These are phyloP conservation scores for Antheraea pernyi DNA, from an alignment of 1,140 invertebrate genomes.

Conservation along the genomic window DNA sequence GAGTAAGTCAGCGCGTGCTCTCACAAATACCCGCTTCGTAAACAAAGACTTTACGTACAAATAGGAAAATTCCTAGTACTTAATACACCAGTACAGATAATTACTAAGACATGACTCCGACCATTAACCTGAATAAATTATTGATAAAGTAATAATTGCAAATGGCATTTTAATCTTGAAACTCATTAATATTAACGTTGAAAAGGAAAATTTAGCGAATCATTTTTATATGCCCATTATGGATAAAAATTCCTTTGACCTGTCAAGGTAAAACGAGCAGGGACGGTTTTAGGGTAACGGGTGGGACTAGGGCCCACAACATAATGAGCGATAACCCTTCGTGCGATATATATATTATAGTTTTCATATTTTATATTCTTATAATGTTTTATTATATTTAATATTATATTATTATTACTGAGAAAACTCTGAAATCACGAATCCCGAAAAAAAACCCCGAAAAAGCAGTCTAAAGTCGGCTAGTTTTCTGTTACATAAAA, in stretches of 20 bases:
- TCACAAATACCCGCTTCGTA: slow-evolving; percentile 12
- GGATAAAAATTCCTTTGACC: slow-evolving; percentile 18
- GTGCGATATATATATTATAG: no score
- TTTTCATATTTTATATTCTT: no score
- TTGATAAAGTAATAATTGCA: slow-evolving; percentile 51
- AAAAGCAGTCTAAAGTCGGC: no score
- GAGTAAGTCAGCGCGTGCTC: slow-evolving; percentile 19
- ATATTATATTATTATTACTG: no score
- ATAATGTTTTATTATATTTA: no score
- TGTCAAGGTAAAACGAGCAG: neutral
- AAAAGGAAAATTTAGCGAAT: slow-evolving; percentile 71
- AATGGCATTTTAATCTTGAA: slow-evolving; percentile 62
- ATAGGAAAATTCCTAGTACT: slow-evolving; percentile 74
- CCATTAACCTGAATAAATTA: slow-evolving; percentile 62
- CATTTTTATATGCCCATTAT: slow-evolving; percentile 26
- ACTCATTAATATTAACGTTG: slow-evolving; percentile 51
- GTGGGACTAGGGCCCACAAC: no score
- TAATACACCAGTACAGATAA: slow-evolving; percentile 42
- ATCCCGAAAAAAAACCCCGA: no score
- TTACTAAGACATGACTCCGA: slow-evolving; percentile 43
- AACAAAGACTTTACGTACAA: slow-evolving; percentile 35
- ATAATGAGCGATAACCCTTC: no score
- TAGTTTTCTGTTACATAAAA: no score
- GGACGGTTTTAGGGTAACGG: no score
- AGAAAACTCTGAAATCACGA: no score